phyloP scores from a whole-genome alignment of 2,888 invertebrate species.

The Tribolium freemani region DNA sequence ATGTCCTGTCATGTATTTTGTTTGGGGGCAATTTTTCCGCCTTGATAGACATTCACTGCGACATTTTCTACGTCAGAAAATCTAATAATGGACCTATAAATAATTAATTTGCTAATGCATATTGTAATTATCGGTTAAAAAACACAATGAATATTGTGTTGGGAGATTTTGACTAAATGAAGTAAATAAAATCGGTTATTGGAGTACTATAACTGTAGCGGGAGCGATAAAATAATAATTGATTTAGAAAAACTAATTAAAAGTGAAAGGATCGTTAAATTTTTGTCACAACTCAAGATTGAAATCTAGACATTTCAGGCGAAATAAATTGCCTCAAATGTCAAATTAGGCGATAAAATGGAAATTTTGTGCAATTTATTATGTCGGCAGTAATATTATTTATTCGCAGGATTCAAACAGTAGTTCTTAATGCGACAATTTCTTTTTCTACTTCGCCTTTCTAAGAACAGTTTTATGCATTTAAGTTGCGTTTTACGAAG shows the following conservation, averaged over 20 bases:
- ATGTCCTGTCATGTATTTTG: neutral
- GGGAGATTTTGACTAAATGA: neutral
- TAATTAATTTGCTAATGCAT: constrained; percentile 22
- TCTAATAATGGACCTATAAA: constrained; percentile 7
- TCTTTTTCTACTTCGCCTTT: too few relatives aligned
- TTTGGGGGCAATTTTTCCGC: neutral
- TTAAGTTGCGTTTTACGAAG: too few relatives aligned
- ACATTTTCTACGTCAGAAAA: neutral
- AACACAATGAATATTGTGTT: neutral
- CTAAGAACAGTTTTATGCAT: too few relatives aligned
- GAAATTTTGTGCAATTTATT: neutral
- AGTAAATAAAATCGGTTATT: neutral
- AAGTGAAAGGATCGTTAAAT: constrained; percentile 5
- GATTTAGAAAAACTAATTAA: constrained; percentile 6
- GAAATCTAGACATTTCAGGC: neutral
- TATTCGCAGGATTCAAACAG: neutral
- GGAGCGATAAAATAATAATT: constrained; percentile 5
- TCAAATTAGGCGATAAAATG: neutral
- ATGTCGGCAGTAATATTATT: neutral
- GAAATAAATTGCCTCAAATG: neutral
- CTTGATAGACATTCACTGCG: neutral
- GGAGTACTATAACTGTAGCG: neutral
- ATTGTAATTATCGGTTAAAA: neutral
- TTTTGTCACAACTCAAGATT: neutral
- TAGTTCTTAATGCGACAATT: neutral